These are phyloP conservation scores for Endotricha flammealis DNA, from an alignment of 2,888 invertebrate species.

Conservation along the genomic window DNA sequence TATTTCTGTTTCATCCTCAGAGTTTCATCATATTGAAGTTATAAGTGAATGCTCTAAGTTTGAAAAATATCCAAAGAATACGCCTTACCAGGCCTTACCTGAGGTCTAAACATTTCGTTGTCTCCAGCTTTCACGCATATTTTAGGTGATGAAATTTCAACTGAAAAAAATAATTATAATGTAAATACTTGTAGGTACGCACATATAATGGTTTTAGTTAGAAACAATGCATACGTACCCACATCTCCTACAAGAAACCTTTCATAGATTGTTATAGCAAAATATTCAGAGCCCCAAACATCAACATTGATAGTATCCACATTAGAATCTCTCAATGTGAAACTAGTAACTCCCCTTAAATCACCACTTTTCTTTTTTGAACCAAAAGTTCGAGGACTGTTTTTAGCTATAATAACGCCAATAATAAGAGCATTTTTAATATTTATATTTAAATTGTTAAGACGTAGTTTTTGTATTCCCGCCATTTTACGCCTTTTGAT, in stretches of 20 bases:
- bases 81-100: too few species aligned
- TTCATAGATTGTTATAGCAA: conserved; percentile 79
- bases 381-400: conserved; percentile 72
- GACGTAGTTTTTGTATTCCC: conserved; percentile 58
- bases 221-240: conserved; percentile 58
- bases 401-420: conserved; percentile 82
- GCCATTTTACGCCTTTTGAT: conserved; percentile 41
- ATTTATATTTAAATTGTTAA: conserved; percentile 63
- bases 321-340: conserved; percentile 85
- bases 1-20: too few species aligned
- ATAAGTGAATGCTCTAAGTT: too few species aligned
- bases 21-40: too few species aligned
- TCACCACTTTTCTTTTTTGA: conserved; percentile 72
- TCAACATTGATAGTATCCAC: conserved; percentile 85
- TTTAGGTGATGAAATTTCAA: conserved; percentile 84
- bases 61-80: too few species aligned
- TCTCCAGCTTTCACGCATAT: conserved; percentile 75
- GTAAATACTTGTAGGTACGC: not conserved
- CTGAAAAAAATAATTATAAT: conserved; percentile 42
- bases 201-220: not conserved
- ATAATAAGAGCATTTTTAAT: conserved; percentile 66
- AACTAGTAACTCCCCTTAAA: conserved; percentile 84
- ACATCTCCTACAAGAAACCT: conserved; percentile 84
- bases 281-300: conserved; percentile 84
- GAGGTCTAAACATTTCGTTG: conserved; percentile 81